A percentile compares a stretch with the other conserved stretches of the same genome.
phyloP scores from a whole-genome alignment of 2,113 vertebrate species.

The Odocoileus virginianus region DNA sequence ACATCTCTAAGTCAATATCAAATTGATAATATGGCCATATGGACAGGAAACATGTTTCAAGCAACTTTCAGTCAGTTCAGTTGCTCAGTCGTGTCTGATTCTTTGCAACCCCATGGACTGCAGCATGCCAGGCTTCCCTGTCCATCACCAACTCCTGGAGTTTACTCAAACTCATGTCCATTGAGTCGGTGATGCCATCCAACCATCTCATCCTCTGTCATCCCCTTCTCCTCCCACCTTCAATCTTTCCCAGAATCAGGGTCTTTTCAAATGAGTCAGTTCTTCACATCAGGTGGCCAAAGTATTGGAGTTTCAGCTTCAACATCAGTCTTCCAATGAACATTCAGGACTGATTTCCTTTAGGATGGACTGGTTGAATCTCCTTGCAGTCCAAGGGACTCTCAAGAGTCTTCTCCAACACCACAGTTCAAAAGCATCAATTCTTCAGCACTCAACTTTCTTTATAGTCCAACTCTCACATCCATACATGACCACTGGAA shows the following conservation, averaged over 20 bases:
- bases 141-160: not conserved
- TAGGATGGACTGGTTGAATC: too few species aligned
- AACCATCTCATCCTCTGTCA: not conserved
- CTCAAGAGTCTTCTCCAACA: not conserved
- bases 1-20: not conserved
- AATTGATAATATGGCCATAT: not conserved
- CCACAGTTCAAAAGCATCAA: not conserved
- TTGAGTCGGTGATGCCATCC: not conserved
- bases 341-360: not conserved
- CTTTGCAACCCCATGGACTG: not conserved
- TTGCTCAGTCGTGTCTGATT: not conserved
- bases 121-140: not conserved
- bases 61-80: not conserved
- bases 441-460: not conserved
- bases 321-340: not conserved
- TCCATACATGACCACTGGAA: not conserved
- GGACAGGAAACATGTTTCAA: not conserved
- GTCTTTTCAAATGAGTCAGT: not conserved
- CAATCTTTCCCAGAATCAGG: not conserved
- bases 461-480: not conserved
- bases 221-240: not conserved
- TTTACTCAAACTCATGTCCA: not conserved
- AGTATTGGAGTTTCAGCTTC: not conserved
- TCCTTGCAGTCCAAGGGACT: too few species aligned
- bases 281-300: not conserved